Conservation (phyloP, 2,113 vertebrate genomes). For the Pteropus alecto region DNA sequence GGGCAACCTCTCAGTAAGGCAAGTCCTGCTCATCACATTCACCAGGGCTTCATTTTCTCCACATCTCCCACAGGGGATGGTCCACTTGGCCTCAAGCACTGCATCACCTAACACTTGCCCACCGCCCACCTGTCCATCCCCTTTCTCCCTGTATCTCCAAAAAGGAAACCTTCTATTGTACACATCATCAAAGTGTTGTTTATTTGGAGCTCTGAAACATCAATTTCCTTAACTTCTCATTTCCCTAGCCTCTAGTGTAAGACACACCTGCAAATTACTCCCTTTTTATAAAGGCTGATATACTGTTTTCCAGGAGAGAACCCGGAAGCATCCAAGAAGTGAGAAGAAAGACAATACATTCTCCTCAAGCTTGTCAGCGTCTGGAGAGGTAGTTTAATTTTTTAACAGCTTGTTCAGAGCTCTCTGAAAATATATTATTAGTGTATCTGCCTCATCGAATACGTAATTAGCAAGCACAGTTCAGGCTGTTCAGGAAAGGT, state of each 20-base stretch:
- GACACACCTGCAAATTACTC: background rate
- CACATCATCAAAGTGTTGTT: too few species aligned
- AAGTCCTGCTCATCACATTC: too few species aligned
- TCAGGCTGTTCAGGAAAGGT: slow-evolving; percentile 27
- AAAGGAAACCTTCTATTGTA: background rate
- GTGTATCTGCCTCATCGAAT: background rate
- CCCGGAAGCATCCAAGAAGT: too few species aligned
- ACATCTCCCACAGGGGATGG: rapidly evolving
- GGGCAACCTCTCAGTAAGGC: background rate
- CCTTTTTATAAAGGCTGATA: background rate
- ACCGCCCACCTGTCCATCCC: too few species aligned
- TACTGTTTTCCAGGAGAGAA: background rate
- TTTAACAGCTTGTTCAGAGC: slow-evolving; percentile 21
- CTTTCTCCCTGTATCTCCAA: background rate
- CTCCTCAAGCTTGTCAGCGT: background rate
- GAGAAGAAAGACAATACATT: background rate
- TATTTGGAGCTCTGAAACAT: background rate
- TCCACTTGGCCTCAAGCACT: background rate
- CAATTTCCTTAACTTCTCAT: background rate
- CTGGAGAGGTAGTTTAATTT: slow-evolving; percentile 31
- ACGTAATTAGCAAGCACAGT: slow-evolving; percentile 38
- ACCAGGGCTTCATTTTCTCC: rapidly evolving
- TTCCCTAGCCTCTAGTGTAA: background rate
- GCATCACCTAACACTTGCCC: background rate
- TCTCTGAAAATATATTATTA: slow-evolving; percentile 48